Evolutionary conservation across 2,113 vertebrate species (phyloP).

Genomic region (Dasyurus viverrinus): DNA sequence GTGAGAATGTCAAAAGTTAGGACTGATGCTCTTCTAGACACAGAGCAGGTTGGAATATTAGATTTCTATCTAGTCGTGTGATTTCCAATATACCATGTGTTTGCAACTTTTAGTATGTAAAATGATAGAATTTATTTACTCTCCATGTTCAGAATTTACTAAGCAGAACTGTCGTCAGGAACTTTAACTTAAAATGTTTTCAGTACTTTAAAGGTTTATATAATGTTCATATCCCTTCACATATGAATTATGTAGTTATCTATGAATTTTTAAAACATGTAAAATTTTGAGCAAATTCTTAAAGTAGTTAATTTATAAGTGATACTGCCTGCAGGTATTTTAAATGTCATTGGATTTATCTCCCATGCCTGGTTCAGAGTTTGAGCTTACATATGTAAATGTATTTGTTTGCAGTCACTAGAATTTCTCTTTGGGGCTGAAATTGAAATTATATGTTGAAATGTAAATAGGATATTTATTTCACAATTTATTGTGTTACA

Average conservation of each 20-base stretch:
- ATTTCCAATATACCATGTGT: neutral
- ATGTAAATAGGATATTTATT: neutral
- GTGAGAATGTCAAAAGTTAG: constrained; percentile 26
- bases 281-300: constrained; percentile 32
- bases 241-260: neutral
- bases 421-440: constrained; percentile 25
- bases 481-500: neutral
- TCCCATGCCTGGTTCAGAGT: neutral
- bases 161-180: neutral
- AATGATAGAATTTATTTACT: constrained; percentile 10
- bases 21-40: neutral
- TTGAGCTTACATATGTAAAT: neutral
- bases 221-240: neutral
- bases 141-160: neutral
- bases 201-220: neutral
- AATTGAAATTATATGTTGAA: neutral
- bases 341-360: constrained; percentile 3
- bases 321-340: neutral
- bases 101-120: neutral
- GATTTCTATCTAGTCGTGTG: neutral
- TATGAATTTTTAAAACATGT: neutral
- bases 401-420: constrained; percentile 23
- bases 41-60: neutral
- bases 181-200: neutral
- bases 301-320: constrained; percentile 22